Evolutionary conservation across 2,888 invertebrate genomes (phyloP).

Genomic region (Melinaea marsaeus): DNA sequence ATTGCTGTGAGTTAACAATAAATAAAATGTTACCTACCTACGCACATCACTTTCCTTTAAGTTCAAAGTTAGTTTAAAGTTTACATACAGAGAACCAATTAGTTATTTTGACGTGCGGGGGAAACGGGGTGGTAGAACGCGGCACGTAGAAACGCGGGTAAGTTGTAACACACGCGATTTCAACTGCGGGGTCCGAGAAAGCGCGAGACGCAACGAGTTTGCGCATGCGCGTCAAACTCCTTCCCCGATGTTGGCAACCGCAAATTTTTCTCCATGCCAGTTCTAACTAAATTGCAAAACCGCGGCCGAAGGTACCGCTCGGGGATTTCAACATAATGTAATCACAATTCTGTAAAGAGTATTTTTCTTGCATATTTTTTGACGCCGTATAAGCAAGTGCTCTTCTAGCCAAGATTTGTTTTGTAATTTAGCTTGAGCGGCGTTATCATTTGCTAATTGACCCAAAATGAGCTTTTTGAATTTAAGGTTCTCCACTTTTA

Average conservation of each 20-base stretch:
- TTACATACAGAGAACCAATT: slow-evolving; percentile 55
- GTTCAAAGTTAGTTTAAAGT: slow-evolving; percentile 32
- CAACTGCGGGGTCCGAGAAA: slow-evolving; percentile 50
- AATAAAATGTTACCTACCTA: slow-evolving; percentile 40
- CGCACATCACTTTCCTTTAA: slow-evolving; percentile 33
- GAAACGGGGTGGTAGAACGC: slow-evolving; percentile 36
- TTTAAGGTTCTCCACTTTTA: slow-evolving; percentile 9
- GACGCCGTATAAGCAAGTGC: slow-evolving; percentile 18
- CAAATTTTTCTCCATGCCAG: slow-evolving; percentile 69
- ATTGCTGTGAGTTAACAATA: slow-evolving; percentile 38
- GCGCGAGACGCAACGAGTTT: slow-evolving; percentile 32
- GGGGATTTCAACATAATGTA: slow-evolving; percentile 59
- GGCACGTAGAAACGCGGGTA: slow-evolving; percentile 40
- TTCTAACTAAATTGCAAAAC: slow-evolving; percentile 70
- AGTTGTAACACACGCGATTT: slow-evolving; percentile 42
- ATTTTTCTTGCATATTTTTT: slow-evolving; percentile 45
- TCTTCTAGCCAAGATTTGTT: not conserved
- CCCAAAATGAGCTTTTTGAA: slow-evolving; percentile 17
- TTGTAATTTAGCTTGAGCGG: slow-evolving; percentile 3
- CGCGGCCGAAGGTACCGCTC: slow-evolving; percentile 58
- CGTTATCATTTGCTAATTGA: slow-evolving; percentile 19
- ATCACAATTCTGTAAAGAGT: slow-evolving; percentile 63
- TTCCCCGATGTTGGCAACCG: slow-evolving; percentile 31
- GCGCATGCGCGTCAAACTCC: slow-evolving; percentile 45
- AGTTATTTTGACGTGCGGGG: slow-evolving; percentile 59